Percentiles rank a stretch among this genome's conserved stretches.
These are phyloP conservation scores for Ophonus ardosiacus DNA, from an alignment of 2,888 invertebrate species.

Conservation along the genomic window DNA sequence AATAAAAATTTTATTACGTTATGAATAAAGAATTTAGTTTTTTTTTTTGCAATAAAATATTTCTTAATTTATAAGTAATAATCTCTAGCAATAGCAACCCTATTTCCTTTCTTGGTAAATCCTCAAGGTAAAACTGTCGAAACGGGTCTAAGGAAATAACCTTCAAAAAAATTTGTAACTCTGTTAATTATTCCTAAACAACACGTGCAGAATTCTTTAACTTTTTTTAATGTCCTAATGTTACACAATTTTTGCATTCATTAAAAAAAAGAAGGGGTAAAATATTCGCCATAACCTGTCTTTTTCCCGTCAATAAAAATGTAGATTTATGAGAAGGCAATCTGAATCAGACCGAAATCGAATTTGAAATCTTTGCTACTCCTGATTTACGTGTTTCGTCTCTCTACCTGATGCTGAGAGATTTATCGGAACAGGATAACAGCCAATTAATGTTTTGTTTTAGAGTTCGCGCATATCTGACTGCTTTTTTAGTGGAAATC, in stretches of 20 bases:
- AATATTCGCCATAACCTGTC: slow-evolving; percentile 20
- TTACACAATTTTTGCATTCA: slow-evolving; percentile 45
- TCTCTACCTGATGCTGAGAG: not conserved
- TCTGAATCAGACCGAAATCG: slow-evolving; percentile 1
- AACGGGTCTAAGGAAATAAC: slow-evolving; percentile 24
- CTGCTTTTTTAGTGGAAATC: slow-evolving; percentile 11
- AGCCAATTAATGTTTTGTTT: slow-evolving; percentile 47
- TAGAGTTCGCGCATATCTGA: slow-evolving; percentile 19
- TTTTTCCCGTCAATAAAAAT: slow-evolving; percentile 36
- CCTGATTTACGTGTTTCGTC: slow-evolving; percentile 40
- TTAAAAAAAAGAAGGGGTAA: not conserved
- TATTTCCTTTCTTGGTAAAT: slow-evolving; percentile 11
- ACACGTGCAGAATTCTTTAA: slow-evolving; percentile 29
- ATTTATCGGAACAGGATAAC: slow-evolving; percentile 42
- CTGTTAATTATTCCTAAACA: not conserved
- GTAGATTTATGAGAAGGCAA: slow-evolving; percentile 3
- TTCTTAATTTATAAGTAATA: no score
- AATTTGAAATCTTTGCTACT: slow-evolving; percentile 35
- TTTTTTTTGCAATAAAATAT: no score
- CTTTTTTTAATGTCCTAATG: not conserved
- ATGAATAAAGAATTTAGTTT: no score
- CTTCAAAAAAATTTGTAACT: slow-evolving; percentile 27
- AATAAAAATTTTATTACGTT: no score
- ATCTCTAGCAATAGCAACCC: no score
- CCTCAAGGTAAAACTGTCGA: slow-evolving; percentile 21